Evolutionary conservation across 2,888 invertebrate species (phyloP), one percentile per base, ranked within the genome.

Genomic region (Drosophila melanosoma): DNA sequence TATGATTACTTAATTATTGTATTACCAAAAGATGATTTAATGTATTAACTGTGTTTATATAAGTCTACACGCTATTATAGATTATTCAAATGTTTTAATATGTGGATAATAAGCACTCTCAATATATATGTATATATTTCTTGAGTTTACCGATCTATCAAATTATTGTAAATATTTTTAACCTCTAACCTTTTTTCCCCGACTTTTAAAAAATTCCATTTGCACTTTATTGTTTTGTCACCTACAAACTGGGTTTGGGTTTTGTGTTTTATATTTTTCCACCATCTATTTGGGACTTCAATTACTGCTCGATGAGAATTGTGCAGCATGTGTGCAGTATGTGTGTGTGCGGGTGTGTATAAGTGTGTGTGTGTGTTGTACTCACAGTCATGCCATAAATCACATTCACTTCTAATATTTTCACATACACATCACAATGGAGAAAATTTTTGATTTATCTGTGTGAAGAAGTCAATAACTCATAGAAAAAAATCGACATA

Each of bases 401-500:
- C 90, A 91, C 81, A 81, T 81, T 84, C 80, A 76, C 85, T 87
- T 91, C 85, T 82, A 87, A 88, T 90, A 81, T 90, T 90, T 91
- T 89, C 80, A 89, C 82, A 90, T 91, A 91, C 86, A 84, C 80
- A 82, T 90, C 87, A 90, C 83, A 90, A 89, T 88, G 80, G 77
- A 74, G 77, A 77, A 82, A 84, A 83, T 73, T 45, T 81, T 79
- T 91, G 91, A 91, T 91, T 91, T 91, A 91, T 91, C 82, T 85
- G 73, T 80, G 84, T 81, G 78, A 85, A 88, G 82, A 75, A 91
- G 89, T 90, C 90, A 91, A 90, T 91, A 91, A 88, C 81, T 90
- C 89, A 90, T 83, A 89, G 87, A 89, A 83, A 89, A 82, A 74
- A 45, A 8, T 74, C 72, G 70, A 86, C 90, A 90, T 91, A 91